Percentiles rank a stretch among this genome's conserved stretches.
Evolutionary conservation across 2,888 invertebrate genomes (phyloP).

Genomic region (Elaeidobius kamerunicus): DNA sequence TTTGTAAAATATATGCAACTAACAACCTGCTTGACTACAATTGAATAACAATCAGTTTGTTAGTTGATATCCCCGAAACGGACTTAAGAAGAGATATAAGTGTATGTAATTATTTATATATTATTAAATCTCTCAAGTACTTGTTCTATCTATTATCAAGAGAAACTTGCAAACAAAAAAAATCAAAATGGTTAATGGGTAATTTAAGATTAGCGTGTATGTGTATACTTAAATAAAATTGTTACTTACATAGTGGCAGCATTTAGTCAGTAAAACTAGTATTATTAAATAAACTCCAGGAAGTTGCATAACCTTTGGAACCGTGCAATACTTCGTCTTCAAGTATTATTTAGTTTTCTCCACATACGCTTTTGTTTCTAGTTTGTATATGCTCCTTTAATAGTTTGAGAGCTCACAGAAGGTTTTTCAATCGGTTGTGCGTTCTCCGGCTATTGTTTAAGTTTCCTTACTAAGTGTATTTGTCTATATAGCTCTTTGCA

Average conservation of each 20-base stretch:
- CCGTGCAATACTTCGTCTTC: constrained; percentile 49
- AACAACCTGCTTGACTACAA: not conserved
- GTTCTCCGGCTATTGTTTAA: too few relatives aligned
- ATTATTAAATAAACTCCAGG: constrained; percentile 39
- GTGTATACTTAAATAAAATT: constrained; percentile 37
- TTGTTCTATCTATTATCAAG: constrained; percentile 22
- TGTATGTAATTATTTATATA: constrained; percentile 8
- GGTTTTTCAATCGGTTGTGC: too few relatives aligned
- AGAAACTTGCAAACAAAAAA: constrained; percentile 29
- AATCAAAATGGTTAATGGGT: constrained; percentile 41
- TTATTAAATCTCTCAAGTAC: not conserved
- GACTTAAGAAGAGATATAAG: constrained; percentile 10
- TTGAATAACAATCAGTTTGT: not conserved
- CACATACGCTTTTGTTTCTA: constrained; percentile 44
- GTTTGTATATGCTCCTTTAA: constrained; percentile 31
- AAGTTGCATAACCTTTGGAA: constrained; percentile 41
- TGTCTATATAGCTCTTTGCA: constrained; percentile 34
- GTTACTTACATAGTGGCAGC: constrained; percentile 47
- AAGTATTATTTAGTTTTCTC: constrained; percentile 38
- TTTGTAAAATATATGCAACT: not conserved
- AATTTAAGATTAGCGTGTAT: constrained; percentile 21
- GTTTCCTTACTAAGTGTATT: not conserved
- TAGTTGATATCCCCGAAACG: not conserved
- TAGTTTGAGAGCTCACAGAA: too few relatives aligned
- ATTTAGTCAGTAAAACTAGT: constrained; percentile 49